These are phyloP conservation scores for Enteromius radiatus DNA, from an alignment of 2,797 vertebrate species.

Conservation along the genomic window DNA sequence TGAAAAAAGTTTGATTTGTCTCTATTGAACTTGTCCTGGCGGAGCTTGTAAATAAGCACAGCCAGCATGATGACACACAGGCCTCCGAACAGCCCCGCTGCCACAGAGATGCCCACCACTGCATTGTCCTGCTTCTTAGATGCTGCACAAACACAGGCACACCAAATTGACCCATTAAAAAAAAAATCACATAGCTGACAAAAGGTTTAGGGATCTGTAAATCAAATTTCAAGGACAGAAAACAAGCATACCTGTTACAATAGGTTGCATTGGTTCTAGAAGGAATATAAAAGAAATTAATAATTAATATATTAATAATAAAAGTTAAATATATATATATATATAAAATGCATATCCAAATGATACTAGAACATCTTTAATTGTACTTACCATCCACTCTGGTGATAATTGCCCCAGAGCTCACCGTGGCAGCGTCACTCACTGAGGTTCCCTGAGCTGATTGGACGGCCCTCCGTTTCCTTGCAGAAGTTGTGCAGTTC, in stretches of 20 bases:
- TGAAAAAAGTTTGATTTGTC: constrained; percentile 44
- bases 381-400: constrained; percentile 59
- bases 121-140: not conserved
- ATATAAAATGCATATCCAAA: not conserved
- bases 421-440: constrained; percentile 71
- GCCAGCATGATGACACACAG: constrained; percentile 63
- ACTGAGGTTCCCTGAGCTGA: constrained; percentile 60
- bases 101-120: constrained; percentile 61
- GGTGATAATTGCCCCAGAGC: constrained; percentile 67
- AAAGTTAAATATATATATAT: not conserved
- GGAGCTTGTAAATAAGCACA: constrained; percentile 59
- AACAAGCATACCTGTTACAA: constrained; percentile 62
- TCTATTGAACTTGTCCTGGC: constrained; percentile 5
- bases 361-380: not conserved
- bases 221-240: not conserved
- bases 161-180: not conserved
- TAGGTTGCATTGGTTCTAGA: constrained; percentile 46
- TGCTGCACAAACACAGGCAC: constrained; percentile 53
- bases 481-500: constrained; percentile 64
- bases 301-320: no score
- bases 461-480: constrained; percentile 56
- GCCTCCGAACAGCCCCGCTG: constrained; percentile 61
- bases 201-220: not conserved
- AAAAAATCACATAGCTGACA: not conserved
- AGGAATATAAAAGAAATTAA: no score